phyloP scores from a whole-genome alignment of 1,140 invertebrate genomes.

The Drosophila repletoides region DNA sequence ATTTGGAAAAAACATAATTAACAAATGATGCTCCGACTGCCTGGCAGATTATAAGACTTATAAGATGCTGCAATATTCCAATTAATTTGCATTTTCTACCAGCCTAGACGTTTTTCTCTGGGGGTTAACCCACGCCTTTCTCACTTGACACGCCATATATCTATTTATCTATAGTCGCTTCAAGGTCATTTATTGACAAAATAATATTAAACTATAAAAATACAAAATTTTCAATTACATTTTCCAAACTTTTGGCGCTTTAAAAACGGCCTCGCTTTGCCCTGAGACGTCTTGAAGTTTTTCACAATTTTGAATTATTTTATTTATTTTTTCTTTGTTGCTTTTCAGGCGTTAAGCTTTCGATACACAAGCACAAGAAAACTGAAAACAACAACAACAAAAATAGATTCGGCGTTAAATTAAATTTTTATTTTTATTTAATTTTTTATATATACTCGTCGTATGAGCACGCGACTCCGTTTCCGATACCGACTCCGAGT shows the following conservation, averaged over 20 bases:
- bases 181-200: constrained; percentile 35
- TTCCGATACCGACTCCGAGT: not conserved
- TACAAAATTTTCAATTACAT: constrained; percentile 64
- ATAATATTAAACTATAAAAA: not conserved
- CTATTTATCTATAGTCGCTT: constrained; percentile 13
- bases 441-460: no score
- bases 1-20: no score
- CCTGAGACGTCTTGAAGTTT: not conserved
- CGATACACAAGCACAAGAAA: constrained; percentile 27
- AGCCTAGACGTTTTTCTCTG: not conserved
- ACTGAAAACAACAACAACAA: constrained; percentile 24
- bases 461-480: constrained; percentile 30
- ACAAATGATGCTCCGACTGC: no score
- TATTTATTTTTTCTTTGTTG: not conserved
- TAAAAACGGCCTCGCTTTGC: not conserved
- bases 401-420: constrained; percentile 38
- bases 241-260: constrained; percentile 37
- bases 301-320: not conserved
- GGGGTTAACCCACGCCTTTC: not conserved
- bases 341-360: constrained; percentile 29
- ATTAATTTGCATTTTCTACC: no score
- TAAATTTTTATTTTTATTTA: no score
- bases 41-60: no score
- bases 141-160: not conserved
- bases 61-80: no score